Conservation (phyloP, 2,888 invertebrate species). For the Philereme vetulata region DNA sequence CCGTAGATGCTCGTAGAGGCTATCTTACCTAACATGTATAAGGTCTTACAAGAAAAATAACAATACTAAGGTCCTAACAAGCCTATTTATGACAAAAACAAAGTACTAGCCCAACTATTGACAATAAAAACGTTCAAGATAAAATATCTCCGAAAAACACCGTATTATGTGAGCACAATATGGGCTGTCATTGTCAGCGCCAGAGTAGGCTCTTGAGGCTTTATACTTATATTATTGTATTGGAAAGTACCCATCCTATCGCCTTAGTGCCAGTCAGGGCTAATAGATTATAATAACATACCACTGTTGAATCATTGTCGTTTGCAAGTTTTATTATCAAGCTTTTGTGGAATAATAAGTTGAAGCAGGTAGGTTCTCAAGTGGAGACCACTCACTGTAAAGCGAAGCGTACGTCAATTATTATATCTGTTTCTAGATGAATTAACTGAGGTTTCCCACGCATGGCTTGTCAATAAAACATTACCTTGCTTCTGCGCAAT, state of each 20-base stretch:
- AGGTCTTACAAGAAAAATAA: not conserved
- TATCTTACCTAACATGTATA: no score
- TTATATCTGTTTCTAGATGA: no score
- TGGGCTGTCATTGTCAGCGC: constrained; percentile 27
- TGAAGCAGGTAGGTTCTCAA: no score
- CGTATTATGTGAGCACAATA: constrained; percentile 21
- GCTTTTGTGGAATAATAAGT: no score
- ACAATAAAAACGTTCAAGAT: constrained; percentile 16
- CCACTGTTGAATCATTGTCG: not conserved
- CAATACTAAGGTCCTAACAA: not conserved
- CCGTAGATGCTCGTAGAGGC: no score
- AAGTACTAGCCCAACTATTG: constrained; percentile 4
- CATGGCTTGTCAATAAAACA: no score
- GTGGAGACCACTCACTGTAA: no score
- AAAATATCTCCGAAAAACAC: constrained; percentile 13
- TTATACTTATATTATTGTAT: constrained; percentile 30
- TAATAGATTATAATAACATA: constrained; percentile 7
- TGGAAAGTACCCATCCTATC: constrained; percentile 23
- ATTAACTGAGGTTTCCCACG: no score
- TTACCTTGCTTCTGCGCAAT: no score
- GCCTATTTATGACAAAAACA: constrained; percentile 7
- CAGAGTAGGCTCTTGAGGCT: constrained; percentile 23
- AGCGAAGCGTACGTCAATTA: no score
- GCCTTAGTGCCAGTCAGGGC: constrained; percentile 13
- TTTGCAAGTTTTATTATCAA: not conserved